Conservation (phyloP, 2,888 invertebrate genomes). For the Megamerina dolium region DNA sequence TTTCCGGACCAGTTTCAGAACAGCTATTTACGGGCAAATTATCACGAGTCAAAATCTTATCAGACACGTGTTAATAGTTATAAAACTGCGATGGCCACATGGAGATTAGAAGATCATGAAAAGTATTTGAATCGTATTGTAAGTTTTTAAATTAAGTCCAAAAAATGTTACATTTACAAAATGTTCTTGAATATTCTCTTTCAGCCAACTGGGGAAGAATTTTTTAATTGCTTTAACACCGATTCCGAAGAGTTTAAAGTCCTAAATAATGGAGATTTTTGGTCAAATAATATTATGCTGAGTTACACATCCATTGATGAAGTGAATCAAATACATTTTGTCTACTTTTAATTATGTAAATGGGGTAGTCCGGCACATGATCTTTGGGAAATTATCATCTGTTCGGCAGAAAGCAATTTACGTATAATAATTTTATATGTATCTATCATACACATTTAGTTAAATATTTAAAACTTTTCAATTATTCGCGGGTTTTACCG, state of each 20-base stretch:
- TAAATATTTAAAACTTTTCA: conserved; percentile 34
- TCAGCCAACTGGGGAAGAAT: conserved; percentile 40
- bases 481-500: conserved; percentile 36
- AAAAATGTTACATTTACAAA: neutral
- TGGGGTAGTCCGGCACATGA: conserved; percentile 46
- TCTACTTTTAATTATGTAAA: conserved; percentile 44
- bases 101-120: conserved; percentile 35
- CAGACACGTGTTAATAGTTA: conserved; percentile 34
- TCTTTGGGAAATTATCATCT: conserved; percentile 40
- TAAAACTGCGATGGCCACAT: conserved; percentile 35
- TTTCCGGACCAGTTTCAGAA: conserved; percentile 35
- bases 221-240: conserved; percentile 35
- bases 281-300: conserved; percentile 45
- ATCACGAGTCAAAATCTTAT: conserved; percentile 36
- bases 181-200: neutral
- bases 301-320: conserved; percentile 31
- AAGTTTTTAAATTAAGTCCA: conserved; percentile 18
- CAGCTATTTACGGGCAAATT: conserved; percentile 39
- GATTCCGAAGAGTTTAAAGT: conserved; percentile 39
- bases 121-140: conserved; percentile 35
- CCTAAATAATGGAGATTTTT: conserved; percentile 45
- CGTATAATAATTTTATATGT: conserved; percentile 37
- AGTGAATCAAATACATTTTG: conserved; percentile 39
- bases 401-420: conserved; percentile 37
- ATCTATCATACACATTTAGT: conserved; percentile 40